These are phyloP conservation scores for Pyrrhura leucotis DNA, from an alignment of 2,797 vertebrate species.

Conservation along the genomic window DNA sequence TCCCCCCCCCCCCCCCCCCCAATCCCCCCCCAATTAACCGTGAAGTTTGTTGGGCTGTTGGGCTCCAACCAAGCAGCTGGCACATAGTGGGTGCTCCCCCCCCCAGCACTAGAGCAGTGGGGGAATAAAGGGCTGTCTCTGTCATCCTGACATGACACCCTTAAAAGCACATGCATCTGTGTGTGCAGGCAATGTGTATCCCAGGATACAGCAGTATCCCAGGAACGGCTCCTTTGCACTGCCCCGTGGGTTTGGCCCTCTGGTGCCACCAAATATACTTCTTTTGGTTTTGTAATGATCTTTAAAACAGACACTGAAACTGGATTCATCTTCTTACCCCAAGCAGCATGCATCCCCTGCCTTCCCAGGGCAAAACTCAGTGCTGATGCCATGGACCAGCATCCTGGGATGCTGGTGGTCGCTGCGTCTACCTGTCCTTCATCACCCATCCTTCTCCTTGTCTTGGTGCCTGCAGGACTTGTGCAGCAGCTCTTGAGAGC, in stretches of 20 bases:
- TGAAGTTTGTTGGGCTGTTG: background rate
- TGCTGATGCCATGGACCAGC: background rate
- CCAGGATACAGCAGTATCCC: background rate
- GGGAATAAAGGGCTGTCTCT: background rate
- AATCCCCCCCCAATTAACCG: fast-evolving
- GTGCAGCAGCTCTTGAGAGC: fast-evolving
- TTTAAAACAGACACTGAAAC: background rate
- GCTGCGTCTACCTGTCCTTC: background rate
- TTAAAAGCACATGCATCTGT: fast-evolving
- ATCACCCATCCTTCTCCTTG: background rate
- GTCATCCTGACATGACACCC: fast-evolving
- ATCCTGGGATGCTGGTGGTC: fast-evolving
- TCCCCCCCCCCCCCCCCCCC: background rate
- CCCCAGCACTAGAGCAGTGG: fast-evolving
- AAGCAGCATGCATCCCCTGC: fast-evolving
- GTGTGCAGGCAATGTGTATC: fast-evolving
- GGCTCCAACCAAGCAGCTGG: background rate
- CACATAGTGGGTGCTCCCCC: background rate
- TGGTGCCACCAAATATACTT: background rate
- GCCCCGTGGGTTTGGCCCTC: fast-evolving
- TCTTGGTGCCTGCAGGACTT: background rate
- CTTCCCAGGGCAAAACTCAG: fast-evolving
- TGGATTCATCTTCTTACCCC: background rate
- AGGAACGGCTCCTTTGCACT: background rate
- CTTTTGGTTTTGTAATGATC: background rate